Conservation (phyloP, 2,888 invertebrate genomes). For the Hyalella azteca region DNA sequence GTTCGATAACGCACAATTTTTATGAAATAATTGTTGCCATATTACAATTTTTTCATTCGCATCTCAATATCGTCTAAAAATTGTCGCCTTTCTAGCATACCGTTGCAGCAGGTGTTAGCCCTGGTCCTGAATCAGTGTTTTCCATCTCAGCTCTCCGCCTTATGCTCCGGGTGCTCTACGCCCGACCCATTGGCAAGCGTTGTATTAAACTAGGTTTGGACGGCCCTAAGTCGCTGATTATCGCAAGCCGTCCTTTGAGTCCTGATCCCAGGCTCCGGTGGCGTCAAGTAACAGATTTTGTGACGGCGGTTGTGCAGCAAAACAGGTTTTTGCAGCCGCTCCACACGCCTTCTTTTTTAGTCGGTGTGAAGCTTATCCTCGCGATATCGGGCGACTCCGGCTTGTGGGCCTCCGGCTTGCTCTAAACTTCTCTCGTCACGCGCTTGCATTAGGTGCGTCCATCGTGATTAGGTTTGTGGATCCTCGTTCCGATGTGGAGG, state of each 20-base stretch:
- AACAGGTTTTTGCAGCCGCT: slow-evolving; percentile 4
- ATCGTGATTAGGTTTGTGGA: too few relatives aligned
- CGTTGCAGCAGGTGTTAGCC: too few relatives aligned
- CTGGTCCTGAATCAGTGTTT: too few relatives aligned
- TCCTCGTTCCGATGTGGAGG: too few relatives aligned
- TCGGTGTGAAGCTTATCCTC: slow-evolving; percentile 20
- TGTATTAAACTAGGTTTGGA: slow-evolving; percentile 32
- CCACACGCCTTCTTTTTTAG: slow-evolving; percentile 29
- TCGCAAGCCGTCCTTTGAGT: slow-evolving; percentile 16
- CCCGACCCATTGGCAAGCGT: background rate
- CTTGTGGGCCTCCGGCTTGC: background rate
- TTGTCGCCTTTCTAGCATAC: too few relatives aligned
- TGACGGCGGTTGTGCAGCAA: slow-evolving; percentile 22
- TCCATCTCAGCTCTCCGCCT: too few relatives aligned
- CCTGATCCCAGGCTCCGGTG: slow-evolving; percentile 17
- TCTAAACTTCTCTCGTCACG: background rate
- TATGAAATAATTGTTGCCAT: too few relatives aligned
- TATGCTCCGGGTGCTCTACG: background rate
- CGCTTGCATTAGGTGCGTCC: slow-evolving; percentile 2
- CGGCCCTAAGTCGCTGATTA: slow-evolving; percentile 27
- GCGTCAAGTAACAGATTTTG: slow-evolving; percentile 31
- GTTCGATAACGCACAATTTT: too few relatives aligned
- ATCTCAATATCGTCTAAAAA: too few relatives aligned
- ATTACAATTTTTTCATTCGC: too few relatives aligned
- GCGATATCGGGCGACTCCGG: background rate